Base-by-base conservation (phyloP, 2,888 invertebrate genomes). In the Scaptomyza flava region DNA sequence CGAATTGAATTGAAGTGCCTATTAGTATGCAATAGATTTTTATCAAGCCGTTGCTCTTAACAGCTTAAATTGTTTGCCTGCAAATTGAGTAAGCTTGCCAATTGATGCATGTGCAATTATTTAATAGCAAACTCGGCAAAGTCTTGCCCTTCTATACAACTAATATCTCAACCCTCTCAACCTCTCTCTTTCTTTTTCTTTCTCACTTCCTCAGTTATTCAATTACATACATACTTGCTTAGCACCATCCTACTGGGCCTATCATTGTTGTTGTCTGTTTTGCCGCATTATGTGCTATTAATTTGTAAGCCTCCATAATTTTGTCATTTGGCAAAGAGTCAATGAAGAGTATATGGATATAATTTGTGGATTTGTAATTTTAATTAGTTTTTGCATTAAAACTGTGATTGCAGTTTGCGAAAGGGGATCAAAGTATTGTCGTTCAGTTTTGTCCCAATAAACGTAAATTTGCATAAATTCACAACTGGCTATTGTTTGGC, bases 11-110 rank as follows among this genome's bases (percentile, higher is more conserved):
- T 74, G 66, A 80, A 81, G 80, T 71, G 82, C 82, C 81, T 72
- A 75, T 82, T 80, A 82, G 82, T 82, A 79, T 82, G 81, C 82
- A 79, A 81, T 82, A 79, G 79, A 81, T 82, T 79, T 82, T 82
- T 81, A 81, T 81, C 80, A 77, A 70, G 76, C 76, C 69, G 73
- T 60, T 79, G 75, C 76, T 68, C 70, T 81, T 74, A 77, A 68
- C 63, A 67, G 66, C 69, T 78, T 59, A 71, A 77, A 80, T 72
- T 76, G 73, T 73, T 81, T 79, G 66, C 68, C 68, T 59, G 68
- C 73, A 79, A 79, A 79, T 80, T 80, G 65, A 64, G 76, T 79
- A 61, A 69, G 64, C 62, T 53, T 38, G 52, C 68, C 69, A 70
- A 75, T 81, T 78, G 76, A 72, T 68, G 72, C 68, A 80, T 73